A percentile compares a stretch with the other conserved stretches of the same genome.
These are phyloP conservation scores for Amphibalanus amphitrite DNA, from an alignment of 1,140 invertebrate genomes.

Conservation along the genomic window DNA sequence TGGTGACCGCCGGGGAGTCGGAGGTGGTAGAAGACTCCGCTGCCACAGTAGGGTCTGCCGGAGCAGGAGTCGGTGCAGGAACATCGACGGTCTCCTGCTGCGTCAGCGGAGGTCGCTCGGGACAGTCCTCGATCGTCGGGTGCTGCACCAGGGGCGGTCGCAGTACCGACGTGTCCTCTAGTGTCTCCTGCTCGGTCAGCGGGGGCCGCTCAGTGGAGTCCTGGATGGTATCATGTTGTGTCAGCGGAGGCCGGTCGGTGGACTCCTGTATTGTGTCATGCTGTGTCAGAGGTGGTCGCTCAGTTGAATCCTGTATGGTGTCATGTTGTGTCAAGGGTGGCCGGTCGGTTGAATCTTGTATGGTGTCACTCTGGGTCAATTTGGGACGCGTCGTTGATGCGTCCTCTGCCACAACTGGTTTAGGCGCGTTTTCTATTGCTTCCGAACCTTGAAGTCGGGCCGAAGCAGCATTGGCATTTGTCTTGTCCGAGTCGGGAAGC, in stretches of 20 bases:
- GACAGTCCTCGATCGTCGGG: background rate
- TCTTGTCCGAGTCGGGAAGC: no score
- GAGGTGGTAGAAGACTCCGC: no score
- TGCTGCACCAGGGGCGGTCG: background rate
- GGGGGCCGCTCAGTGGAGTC: background rate
- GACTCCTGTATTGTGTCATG: background rate
- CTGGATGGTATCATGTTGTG: background rate
- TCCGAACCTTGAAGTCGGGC: no score
- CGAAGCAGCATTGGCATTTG: no score
- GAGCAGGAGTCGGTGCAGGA: background rate
- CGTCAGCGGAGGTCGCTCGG: background rate
- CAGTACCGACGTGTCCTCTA: background rate
- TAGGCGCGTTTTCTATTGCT: no score
- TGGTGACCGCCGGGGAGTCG: no score
- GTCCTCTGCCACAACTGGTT: no score
- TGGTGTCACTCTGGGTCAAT: background rate
- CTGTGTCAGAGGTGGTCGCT: background rate
- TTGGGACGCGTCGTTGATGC: no score
- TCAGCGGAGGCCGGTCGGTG: background rate
- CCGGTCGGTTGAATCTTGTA: background rate
- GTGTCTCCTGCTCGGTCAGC: background rate
- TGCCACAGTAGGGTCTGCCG: no score
- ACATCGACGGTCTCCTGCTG: background rate
- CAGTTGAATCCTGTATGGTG: background rate
- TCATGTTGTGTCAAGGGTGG: background rate